A percentile compares a stretch with the other conserved stretches of the same genome.
Conservation (phyloP, 2,113 vertebrate genomes). For the Dipodomys ordii region DNA sequence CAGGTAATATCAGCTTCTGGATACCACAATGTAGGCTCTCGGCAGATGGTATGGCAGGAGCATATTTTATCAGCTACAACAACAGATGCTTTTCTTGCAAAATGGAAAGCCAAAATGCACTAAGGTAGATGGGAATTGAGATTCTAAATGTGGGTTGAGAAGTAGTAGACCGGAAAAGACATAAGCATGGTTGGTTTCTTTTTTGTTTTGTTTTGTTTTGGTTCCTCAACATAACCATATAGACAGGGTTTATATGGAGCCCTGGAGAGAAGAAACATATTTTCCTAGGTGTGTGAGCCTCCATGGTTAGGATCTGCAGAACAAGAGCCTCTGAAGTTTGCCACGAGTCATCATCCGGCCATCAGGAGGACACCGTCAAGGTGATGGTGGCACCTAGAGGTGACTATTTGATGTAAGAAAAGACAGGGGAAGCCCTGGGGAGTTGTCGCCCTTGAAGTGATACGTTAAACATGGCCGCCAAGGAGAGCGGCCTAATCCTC, state of each 20-base stretch:
- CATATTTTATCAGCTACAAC: neutral
- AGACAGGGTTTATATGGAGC: neutral
- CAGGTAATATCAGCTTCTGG: neutral
- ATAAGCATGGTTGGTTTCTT: neutral
- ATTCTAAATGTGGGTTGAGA: neutral
- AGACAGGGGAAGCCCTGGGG: neutral
- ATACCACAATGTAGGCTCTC: neutral
- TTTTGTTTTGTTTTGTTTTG: too few species aligned
- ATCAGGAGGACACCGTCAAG: neutral
- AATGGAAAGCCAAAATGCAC: conserved; percentile 8
- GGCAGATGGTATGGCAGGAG: neutral
- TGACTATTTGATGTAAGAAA: neutral
- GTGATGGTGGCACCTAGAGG: neutral
- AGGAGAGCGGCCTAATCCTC: conserved; percentile 33
- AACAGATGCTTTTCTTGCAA: conserved; percentile 1
- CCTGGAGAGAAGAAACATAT: neutral
- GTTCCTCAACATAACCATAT: neutral
- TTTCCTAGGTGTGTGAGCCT: neutral
- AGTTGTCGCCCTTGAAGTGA: neutral
- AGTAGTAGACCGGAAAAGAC: neutral
- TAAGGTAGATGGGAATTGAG: conserved; percentile 23
- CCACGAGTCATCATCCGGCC: neutral
- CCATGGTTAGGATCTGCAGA: neutral
- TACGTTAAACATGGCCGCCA: conserved; percentile 36
- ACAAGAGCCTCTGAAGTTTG: neutral